phyloP scores from a whole-genome alignment of 2,113 vertebrate species.

The Ascaphus truei region DNA sequence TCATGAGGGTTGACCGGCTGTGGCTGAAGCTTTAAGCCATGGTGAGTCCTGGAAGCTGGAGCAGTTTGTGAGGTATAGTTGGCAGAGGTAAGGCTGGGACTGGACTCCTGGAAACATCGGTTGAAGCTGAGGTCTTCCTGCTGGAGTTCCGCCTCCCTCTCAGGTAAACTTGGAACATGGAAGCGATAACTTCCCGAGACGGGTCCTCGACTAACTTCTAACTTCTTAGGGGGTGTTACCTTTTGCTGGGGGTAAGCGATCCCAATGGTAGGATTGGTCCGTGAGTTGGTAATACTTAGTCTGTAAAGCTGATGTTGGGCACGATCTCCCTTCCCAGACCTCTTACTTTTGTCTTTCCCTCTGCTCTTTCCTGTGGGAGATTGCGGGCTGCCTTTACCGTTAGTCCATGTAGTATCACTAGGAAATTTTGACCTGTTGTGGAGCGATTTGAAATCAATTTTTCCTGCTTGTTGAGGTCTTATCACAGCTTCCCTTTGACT shows the following conservation, averaged over 20 bases:
- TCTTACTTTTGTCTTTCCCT: constrained; percentile 65
- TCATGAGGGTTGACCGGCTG: constrained; percentile 57
- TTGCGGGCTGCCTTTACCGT: constrained; percentile 63
- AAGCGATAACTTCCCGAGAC: constrained; percentile 72
- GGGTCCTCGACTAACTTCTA: constrained; percentile 57
- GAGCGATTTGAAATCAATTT: constrained; percentile 79
- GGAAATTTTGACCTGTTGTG: constrained; percentile 68
- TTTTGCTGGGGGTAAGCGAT: constrained; percentile 81
- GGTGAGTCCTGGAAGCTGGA: constrained; percentile 55
- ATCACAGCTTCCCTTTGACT: constrained; percentile 85
- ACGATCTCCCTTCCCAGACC: constrained; percentile 66
- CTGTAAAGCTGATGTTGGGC: constrained; percentile 81
- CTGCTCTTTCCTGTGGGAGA: constrained; percentile 71
- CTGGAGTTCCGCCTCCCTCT: constrained; percentile 68
- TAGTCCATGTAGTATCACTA: constrained; percentile 70
- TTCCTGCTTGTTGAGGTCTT: constrained; percentile 75
- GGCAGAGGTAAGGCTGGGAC: constrained; percentile 70
- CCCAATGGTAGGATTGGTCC: constrained; percentile 75
- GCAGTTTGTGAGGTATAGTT: constrained; percentile 84
- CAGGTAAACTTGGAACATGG: constrained; percentile 68
- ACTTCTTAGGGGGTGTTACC: constrained; percentile 73
- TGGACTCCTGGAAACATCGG: constrained; percentile 73
- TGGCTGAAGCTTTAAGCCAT: constrained; percentile 53
- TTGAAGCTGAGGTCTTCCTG: constrained; percentile 71
- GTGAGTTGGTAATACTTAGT: constrained; percentile 70